phyloP scores from a whole-genome alignment of 1,140 invertebrate species.

The Matsumurasca onukii region DNA sequence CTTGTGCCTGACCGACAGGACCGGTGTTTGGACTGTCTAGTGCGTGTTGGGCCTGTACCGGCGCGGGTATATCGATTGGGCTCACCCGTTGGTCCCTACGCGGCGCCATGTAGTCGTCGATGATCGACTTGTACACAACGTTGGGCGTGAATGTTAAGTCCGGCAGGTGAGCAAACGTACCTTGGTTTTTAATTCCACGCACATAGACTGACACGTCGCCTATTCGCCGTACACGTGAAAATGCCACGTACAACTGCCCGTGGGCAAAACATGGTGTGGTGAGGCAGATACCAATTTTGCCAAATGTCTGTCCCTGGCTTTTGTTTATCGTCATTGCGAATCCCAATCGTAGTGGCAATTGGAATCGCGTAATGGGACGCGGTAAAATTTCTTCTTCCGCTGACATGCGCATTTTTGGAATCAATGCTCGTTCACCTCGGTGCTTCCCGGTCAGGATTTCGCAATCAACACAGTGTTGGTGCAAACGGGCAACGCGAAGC shows the following conservation, averaged over 20 bases:
- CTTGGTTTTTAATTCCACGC: background rate
- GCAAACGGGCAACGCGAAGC: background rate
- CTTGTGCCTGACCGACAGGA: no score
- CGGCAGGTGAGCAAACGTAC: background rate
- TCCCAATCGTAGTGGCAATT: conserved; percentile 51
- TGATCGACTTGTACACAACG: background rate
- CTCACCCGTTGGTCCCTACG: no score
- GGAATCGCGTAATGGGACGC: background rate
- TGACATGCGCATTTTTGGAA: background rate
- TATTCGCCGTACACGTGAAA: background rate
- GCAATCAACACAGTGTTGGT: background rate
- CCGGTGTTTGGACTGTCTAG: no score
- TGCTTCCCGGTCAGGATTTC: background rate
- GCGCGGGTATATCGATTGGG: no score
- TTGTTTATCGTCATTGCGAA: conserved; percentile 58
- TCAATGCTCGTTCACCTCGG: background rate
- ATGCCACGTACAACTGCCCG: conserved; percentile 28
- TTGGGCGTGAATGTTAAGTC: background rate
- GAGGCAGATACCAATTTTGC: conserved; percentile 29
- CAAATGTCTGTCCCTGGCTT: conserved; percentile 41
- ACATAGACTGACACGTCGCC: background rate
- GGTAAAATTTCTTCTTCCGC: background rate
- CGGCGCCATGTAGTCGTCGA: no score
- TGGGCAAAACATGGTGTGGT: conserved; percentile 26
- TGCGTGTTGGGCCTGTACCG: no score